phyloP scores from a whole-genome alignment of 2,113 vertebrate species.

The Phodopus roborovskii region DNA sequence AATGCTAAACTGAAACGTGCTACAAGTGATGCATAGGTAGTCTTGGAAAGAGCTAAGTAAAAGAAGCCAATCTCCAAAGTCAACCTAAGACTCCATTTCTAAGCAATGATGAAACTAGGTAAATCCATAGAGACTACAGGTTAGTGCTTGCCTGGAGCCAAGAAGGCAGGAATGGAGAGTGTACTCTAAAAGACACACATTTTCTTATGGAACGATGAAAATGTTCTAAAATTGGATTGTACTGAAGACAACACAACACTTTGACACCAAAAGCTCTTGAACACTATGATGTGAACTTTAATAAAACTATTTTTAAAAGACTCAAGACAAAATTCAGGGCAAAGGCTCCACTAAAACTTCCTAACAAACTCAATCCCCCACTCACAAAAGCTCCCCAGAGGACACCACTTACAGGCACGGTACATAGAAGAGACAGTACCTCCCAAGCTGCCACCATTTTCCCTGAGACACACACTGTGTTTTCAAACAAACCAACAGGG shows the following conservation, averaged over 20 bases:
- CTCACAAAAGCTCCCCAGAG: background rate
- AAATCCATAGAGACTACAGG: background rate
- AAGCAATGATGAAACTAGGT: background rate
- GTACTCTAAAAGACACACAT: background rate
- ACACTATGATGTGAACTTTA: background rate
- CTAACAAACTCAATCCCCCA: background rate
- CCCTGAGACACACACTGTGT: background rate
- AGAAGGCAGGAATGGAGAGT: background rate
- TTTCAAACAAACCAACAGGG: background rate
- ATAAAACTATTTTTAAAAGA: conserved; percentile 16
- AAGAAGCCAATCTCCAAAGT: conserved; percentile 23
- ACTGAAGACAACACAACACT: background rate
- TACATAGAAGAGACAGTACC: background rate
- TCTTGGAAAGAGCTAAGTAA: background rate
- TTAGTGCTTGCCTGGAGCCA: background rate
- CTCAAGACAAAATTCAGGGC: background rate
- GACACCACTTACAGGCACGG: background rate
- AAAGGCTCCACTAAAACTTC: conserved; percentile 35
- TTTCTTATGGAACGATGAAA: background rate
- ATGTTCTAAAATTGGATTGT: background rate
- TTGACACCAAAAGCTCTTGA: background rate
- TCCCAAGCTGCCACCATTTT: background rate
- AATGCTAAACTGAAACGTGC: background rate
- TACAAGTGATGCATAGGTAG: background rate
- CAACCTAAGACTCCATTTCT: background rate